phyloP scores from a whole-genome alignment of 2,113 vertebrate genomes.

The Arothron firmamentum region DNA sequence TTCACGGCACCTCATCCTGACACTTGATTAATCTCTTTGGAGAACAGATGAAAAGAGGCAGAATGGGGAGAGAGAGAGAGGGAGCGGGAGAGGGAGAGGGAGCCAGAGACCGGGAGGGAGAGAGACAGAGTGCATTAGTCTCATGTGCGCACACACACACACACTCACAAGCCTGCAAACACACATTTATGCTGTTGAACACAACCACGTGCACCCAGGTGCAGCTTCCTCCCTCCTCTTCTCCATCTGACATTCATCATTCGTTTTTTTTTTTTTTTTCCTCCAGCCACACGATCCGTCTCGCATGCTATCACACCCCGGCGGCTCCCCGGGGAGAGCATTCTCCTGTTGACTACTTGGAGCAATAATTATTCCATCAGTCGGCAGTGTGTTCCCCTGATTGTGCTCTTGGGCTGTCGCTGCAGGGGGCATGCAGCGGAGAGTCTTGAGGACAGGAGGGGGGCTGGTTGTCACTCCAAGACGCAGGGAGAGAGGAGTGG shows the following conservation, averaged over 20 bases:
- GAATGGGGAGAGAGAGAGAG: slow-evolving; percentile 39
- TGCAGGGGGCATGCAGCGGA: slow-evolving; percentile 66
- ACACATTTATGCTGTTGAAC: slow-evolving; percentile 4
- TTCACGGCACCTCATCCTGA: slow-evolving; percentile 15
- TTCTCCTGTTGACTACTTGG: slow-evolving; percentile 72
- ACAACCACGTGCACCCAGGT: slow-evolving; percentile 41
- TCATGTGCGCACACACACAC: slow-evolving; percentile 37
- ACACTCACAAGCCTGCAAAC: slow-evolving; percentile 10
- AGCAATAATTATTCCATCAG: slow-evolving; percentile 89
- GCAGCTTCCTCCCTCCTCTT: slow-evolving; percentile 37
- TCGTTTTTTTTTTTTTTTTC: slow-evolving; percentile 38
- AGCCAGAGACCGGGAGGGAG: slow-evolving; percentile 25
- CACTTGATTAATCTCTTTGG: slow-evolving; percentile 37
- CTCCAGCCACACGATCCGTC: slow-evolving; percentile 55
- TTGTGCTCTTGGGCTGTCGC: slow-evolving; percentile 80
- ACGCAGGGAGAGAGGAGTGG: slow-evolving; percentile 23
- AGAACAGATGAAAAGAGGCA: slow-evolving; percentile 20
- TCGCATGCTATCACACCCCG: slow-evolving; percentile 68
- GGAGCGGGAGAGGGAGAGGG: slow-evolving; percentile 17
- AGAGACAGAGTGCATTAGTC: slow-evolving; percentile 28
- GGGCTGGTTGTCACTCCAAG: slow-evolving; percentile 71
- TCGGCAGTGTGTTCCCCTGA: slow-evolving; percentile 80
- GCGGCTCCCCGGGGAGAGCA: slow-evolving; percentile 69
- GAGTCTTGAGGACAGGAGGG: slow-evolving; percentile 32
- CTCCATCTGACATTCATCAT: slow-evolving; percentile 60